These are phyloP conservation scores for Drosophila infuscata DNA, from an alignment of 2,888 invertebrate species.

Conservation along the genomic window DNA sequence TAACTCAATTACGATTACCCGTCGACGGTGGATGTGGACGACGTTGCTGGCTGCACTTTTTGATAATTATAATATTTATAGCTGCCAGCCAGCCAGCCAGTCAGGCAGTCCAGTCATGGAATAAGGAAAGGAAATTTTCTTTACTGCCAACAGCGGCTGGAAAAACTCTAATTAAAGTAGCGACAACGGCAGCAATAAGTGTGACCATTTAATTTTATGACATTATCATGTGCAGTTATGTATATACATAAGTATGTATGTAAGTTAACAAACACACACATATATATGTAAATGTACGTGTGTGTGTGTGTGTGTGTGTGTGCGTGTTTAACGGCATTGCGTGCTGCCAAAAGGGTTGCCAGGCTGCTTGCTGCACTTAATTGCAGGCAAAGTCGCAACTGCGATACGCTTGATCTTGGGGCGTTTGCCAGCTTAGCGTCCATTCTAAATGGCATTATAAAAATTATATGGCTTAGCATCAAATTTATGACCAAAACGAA, in stretches of 20 bases:
- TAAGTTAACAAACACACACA: neutral
- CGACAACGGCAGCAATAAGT: slow-evolving; percentile 63
- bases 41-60: slow-evolving; percentile 69
- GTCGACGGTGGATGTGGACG: slow-evolving; percentile 46
- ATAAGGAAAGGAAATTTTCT: slow-evolving; percentile 61
- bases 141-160: slow-evolving; percentile 52
- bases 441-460: slow-evolving; percentile 50
- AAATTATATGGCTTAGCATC: slow-evolving; percentile 49
- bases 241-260: slow-evolving; percentile 10
- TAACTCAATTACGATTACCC: slow-evolving; percentile 79
- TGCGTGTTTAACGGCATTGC: slow-evolving; percentile 49
- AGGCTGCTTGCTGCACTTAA: slow-evolving; percentile 51
- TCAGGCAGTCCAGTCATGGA: slow-evolving; percentile 20
- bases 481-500: slow-evolving; percentile 21
- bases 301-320: slow-evolving; percentile 30
- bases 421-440: slow-evolving; percentile 58
- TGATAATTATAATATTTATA: slow-evolving; percentile 81
- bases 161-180: slow-evolving; percentile 77
- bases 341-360: slow-evolving; percentile 57
- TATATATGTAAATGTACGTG: slow-evolving; percentile 10
- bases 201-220: slow-evolving; percentile 81
- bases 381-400: slow-evolving; percentile 58
- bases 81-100: slow-evolving; percentile 44
- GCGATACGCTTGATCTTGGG: slow-evolving; percentile 43
- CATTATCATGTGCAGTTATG: slow-evolving; percentile 78